Evolutionary conservation across 2,113 vertebrate genomes (phyloP), one percentile per base, ranked within the genome.

Genomic region (Pachyramphus minor): DNA sequence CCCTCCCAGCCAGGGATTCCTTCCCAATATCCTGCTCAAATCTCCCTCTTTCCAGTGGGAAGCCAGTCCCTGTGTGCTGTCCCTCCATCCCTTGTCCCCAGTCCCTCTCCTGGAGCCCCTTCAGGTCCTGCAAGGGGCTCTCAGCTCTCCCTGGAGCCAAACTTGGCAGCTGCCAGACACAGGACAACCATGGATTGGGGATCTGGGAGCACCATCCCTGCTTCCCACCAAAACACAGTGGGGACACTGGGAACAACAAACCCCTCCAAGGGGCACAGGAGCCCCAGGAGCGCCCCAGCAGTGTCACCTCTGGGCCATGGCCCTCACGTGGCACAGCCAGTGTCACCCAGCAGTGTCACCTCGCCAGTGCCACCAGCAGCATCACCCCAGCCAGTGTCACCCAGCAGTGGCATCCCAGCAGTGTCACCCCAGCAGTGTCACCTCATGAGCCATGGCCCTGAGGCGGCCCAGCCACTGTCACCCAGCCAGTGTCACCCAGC

Each of bases 111-210:
- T 56, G 71, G 52, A 76, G 71, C 20, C 35, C 52, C 83, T 67
- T 0, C 0, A 84, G 39, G 66, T 44, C 22, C 64, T n/a, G 41
- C 12, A 2, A 66, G 30, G 44, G 8, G 4, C 58, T 73, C 39
- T 0, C 2, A 84, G 23, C 0, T 0, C 5, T 56, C 23, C 50
- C 60, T 21, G 44, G 6, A 21, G 0, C 7, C 6, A 49, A 49
- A 49, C 47, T 24, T 49, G 47, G 47, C 23, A 6, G 21, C 55
- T 58, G 13, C 55, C 33, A n/a, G 33, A 13, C 55, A 21, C 12
- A 12, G 31, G 19, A 22, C 31, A n/a, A 5, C 31, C 31, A 56
- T 5, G 55, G 55, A 22, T 4, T 55, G 53, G 53, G 52, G 30
- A n/a, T n/a, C 55, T 31, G 8, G 9, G 20, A 22, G 3, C 55